These are phyloP conservation scores for Cremastobaeus sp. DNA, from an alignment of 2,888 invertebrate species.

Conservation along the genomic window DNA sequence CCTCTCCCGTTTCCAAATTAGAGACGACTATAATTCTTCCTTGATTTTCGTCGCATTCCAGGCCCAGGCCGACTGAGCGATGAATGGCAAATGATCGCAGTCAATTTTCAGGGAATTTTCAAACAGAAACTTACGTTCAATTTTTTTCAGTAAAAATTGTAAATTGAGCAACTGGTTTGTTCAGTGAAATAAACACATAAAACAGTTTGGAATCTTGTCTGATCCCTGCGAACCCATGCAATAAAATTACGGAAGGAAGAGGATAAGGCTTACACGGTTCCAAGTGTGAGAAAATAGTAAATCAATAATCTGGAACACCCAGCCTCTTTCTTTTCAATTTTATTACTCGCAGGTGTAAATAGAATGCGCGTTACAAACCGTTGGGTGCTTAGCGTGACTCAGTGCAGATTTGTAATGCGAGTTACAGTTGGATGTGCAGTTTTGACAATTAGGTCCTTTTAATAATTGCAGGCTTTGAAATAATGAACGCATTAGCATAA, in stretches of 20 bases:
- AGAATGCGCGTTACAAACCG: slow-evolving; percentile 22
- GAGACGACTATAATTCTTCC: too few relatives aligned
- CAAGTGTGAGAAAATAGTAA: slow-evolving; percentile 54
- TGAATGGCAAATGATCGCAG: too few relatives aligned
- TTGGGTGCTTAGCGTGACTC: not conserved
- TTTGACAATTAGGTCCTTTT: not conserved
- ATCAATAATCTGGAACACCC: slow-evolving; percentile 56
- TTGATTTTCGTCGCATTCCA: too few relatives aligned
- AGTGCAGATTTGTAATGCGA: not conserved
- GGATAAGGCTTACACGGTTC: slow-evolving; percentile 41
- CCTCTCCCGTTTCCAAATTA: too few relatives aligned
- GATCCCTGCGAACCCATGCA: slow-evolving; percentile 9
- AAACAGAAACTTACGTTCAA: too few relatives aligned
- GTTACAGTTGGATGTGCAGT: not conserved
- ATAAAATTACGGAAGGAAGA: slow-evolving; percentile 29
- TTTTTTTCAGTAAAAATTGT: too few relatives aligned
- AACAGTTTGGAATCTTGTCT: too few relatives aligned
- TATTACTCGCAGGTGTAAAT: slow-evolving; percentile 52
- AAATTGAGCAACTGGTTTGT: too few relatives aligned
- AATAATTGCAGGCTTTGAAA: slow-evolving; percentile 16
- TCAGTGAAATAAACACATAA: too few relatives aligned
- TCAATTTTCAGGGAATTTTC: too few relatives aligned
- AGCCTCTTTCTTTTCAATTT: slow-evolving; percentile 53
- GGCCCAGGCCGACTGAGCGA: too few relatives aligned
- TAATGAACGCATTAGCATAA: slow-evolving; percentile 6